Evolutionary conservation across 2,113 vertebrate genomes (phyloP).

Genomic region (Penelope pileata): DNA sequence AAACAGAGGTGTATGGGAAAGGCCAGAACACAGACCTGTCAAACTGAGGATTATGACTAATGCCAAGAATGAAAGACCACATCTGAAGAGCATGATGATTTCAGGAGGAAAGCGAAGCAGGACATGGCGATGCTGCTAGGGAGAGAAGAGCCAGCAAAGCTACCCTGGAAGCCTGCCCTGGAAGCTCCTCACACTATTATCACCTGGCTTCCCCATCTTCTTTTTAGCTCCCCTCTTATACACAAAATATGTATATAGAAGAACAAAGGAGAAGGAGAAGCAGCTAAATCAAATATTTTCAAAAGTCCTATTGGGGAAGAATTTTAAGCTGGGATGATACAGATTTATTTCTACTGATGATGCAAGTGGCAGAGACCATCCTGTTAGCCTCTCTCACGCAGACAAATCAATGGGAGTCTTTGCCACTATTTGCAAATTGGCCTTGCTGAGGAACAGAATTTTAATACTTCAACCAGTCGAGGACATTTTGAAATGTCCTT

Average conservation of each 20-base stretch:
- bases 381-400: background rate
- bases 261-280: constrained; percentile 68
- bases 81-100: constrained; percentile 65
- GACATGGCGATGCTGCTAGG: constrained; percentile 58
- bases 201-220: constrained; percentile 71
- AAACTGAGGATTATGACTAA: constrained; percentile 67
- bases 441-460: background rate
- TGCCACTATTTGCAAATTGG: background rate
- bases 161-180: constrained; percentile 56
- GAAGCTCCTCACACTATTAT: constrained; percentile 49
- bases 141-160: constrained; percentile 64
- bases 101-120: constrained; percentile 60
- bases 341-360: background rate
- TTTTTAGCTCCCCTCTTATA: constrained; percentile 57
- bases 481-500: constrained; percentile 14
- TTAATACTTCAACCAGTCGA: background rate
- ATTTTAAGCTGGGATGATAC: constrained; percentile 10
- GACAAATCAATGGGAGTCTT: background rate
- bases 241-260: constrained; percentile 38
- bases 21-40: constrained; percentile 65
- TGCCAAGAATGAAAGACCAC: constrained; percentile 57
- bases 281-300: constrained; percentile 26
- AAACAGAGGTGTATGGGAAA: constrained; percentile 67
- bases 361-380: background rate
- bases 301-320: constrained; percentile 46